Evolutionary conservation across 2,888 invertebrate species (phyloP), one percentile per base, ranked within the genome.

Genomic region (Helicoverpa assulta): DNA sequence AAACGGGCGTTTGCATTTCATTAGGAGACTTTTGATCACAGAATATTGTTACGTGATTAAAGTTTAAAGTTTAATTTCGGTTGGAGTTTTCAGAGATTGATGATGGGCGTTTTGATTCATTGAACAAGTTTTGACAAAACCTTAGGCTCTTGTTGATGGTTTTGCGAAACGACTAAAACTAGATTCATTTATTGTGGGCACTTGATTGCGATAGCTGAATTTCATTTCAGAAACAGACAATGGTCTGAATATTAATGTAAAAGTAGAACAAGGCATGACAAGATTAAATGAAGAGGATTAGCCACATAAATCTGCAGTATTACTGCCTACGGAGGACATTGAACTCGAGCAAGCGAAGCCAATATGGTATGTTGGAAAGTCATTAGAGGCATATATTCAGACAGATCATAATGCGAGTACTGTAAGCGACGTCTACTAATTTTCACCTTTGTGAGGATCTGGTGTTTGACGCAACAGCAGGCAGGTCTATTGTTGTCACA

Each of bases 401-500:
- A 61, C 64, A 68, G 70, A 72, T 78, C 70, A 71, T 73, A 77
- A 72, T 75, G 77, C 67, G 74, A 50, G 75, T 59, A 58, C 55
- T 82, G 83, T 71, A 66, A 51, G 70, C 65, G 80, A 79, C 84
- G 67, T 78, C 82, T 82, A 80, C 79, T 84, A 84, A 85, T 80
- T 78, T 83, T 80, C 85, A 86, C 85, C 84, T 85, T 81, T 81
- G 78, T 86, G 52, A 58, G 73, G 70, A 62, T 75, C 65, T 83
- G 79, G 81, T 78, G 81, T 83, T 85, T 87, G 82, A 82, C 76
- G 79, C 68, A 69, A 81, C 79, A 75, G 78, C 81, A 64, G 76
- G 77, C 83, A 85, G 79, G 73, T 75, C 75, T 70, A 89, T 90
- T 90, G 90, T 90, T 89, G 91, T 87, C 89, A 88, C 75, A 83